Evolutionary conservation across 2,113 vertebrate genomes (phyloP), one percentile per base, ranked within the genome.

Genomic region (Sapayoa aenigma): DNA sequence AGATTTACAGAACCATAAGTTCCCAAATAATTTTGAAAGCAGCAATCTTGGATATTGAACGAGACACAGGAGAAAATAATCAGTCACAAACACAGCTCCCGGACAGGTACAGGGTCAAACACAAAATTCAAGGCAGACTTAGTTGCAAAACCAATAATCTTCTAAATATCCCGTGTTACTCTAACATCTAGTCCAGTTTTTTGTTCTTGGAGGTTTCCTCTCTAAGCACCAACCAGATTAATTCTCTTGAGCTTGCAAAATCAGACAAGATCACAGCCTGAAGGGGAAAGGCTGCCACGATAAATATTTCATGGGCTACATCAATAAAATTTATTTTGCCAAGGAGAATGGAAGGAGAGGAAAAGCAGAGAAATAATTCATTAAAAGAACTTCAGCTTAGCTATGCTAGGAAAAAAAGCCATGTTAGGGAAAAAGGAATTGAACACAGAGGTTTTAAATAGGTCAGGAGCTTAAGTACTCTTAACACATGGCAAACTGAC

Each of bases 291-390:
- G 89, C 91, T 94, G 52, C 2, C 0, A 4, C 67, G 47, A 91
- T 93, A 95, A 94, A 93, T 93, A 95, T 93, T 95, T 96, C 68
- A 94, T 90, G 62, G 86, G 8, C 63, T 87, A 93, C 93, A 94
- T 95, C 89, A 94, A 96, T 96, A 93, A 88, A 93, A 93, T 82
- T 92, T 92, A 92, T 94, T 94, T 94, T 94, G 85, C 85, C 88
- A 95, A 95, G 94, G 77, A 96, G 90, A 95, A 90, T 75, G 53
- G 82, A 93, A 96, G 56, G 62, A 91, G 85, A 87, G 47, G 63
- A 91, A 93, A 93, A 84, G 82, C n/a, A 87, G 69, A 96, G 88
- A 93, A 96, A 94, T 95, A 95, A 95, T 94, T 95, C 88, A 96
- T 94, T 95, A 93, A 88, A 94, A 91, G 92, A 90, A 88, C 42